Evolutionary conservation across 1,140 invertebrate species (phyloP).

Genomic region (Berghia stephanieae): DNA sequence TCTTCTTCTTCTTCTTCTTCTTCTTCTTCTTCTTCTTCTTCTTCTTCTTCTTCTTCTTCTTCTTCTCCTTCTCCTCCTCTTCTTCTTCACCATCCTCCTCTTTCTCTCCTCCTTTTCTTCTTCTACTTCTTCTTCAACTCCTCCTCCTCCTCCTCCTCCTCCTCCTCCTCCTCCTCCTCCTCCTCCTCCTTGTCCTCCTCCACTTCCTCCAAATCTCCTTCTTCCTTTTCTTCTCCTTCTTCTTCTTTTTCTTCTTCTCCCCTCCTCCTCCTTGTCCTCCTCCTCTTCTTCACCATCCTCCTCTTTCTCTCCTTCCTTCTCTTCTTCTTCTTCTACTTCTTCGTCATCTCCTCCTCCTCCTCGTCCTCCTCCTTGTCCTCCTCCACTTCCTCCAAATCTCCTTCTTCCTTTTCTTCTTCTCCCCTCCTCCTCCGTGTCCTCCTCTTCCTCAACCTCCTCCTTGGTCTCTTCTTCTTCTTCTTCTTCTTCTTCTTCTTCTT

Average conservation of each 20-base stretch:
- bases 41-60: not conserved
- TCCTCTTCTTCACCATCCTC: not conserved
- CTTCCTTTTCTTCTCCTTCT: not conserved
- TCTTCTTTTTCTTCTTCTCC: not conserved
- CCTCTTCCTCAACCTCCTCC: not conserved
- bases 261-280: not conserved
- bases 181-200: not conserved
- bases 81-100: not conserved
- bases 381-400: not conserved
- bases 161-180: not conserved
- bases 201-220: not conserved
- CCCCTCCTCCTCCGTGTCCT: not conserved
- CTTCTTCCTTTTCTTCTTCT: not conserved
- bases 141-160: not conserved
- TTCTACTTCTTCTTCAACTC: not conserved
- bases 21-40: not conserved
- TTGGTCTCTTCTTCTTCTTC: not conserved
- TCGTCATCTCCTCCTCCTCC: not conserved
- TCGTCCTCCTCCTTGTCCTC: not conserved
- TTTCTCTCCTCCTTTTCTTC: not conserved
- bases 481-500: not conserved
- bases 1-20: not conserved
- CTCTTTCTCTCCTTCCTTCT: not conserved
- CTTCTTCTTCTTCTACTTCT: not conserved
- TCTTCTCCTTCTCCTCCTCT: not conserved